phyloP scores from a whole-genome alignment of 2,888 invertebrate species.

The Drosophila anomalipes region DNA sequence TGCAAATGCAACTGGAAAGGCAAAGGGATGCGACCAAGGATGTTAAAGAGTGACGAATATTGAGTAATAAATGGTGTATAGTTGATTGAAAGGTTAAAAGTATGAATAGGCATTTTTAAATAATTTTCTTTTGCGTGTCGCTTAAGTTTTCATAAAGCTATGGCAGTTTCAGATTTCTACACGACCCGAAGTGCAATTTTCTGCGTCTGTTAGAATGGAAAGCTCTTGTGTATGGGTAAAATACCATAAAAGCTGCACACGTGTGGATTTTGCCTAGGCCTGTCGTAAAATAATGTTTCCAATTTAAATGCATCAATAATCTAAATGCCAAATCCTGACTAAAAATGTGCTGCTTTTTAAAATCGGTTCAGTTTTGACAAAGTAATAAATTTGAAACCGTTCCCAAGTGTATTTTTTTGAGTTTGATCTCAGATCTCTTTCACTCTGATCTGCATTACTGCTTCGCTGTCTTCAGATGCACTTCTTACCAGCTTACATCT shows the following conservation, averaged over 20 bases:
- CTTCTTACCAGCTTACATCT: neutral
- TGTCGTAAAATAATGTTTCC: neutral
- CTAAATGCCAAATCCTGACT: neutral
- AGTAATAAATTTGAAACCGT: neutral
- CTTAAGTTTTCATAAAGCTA: neutral
- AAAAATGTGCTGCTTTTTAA: neutral
- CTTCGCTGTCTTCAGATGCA: neutral
- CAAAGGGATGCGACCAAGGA: neutral
- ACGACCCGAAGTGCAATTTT: no score
- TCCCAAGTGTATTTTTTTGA: neutral
- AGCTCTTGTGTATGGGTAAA: no score
- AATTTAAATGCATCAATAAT: neutral
- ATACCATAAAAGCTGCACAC: neutral
- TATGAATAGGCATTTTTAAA: neutral
- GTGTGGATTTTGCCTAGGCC: neutral
- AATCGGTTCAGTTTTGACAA: neutral
- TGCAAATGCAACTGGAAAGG: neutral
- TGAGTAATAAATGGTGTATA: neutral
- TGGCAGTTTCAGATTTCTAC: no score
- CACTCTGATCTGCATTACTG: neutral
- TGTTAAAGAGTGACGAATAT: neutral
- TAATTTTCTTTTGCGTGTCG: neutral
- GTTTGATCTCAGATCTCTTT: neutral
- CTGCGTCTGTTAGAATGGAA: no score
- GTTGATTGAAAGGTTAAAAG: neutral